Evolutionary conservation across 2,113 vertebrate species (phyloP).

Genomic region (Rafetus swinhoei): DNA sequence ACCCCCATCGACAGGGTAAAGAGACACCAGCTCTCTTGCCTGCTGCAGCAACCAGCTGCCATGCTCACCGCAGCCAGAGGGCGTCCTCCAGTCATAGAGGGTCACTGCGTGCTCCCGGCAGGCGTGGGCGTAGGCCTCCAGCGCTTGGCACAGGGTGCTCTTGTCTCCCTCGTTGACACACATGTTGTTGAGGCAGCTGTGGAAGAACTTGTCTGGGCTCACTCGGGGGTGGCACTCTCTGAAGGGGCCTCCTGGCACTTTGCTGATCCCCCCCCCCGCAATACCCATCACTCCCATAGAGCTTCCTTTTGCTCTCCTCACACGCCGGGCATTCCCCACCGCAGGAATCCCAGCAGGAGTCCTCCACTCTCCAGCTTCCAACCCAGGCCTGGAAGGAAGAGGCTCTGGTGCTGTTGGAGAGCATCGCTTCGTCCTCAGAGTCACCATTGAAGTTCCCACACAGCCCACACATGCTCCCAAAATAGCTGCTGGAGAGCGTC

Average conservation of each 20-base stretch:
- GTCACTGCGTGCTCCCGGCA: slow-evolving; percentile 64
- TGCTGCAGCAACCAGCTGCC: background rate
- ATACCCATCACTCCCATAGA: slow-evolving; percentile 53
- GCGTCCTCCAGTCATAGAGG: slow-evolving; percentile 76
- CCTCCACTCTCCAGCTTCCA: slow-evolving; percentile 71
- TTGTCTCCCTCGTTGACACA: slow-evolving; percentile 69
- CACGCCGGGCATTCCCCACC: slow-evolving; percentile 74
- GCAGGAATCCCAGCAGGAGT: slow-evolving; percentile 83
- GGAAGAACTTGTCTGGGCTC: slow-evolving; percentile 66
- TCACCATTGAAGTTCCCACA: slow-evolving; percentile 82
- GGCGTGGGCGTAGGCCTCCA: slow-evolving; percentile 61
- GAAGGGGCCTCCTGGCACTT: slow-evolving; percentile 71
- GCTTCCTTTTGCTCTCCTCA: slow-evolving; percentile 27
- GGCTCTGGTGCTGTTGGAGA: background rate
- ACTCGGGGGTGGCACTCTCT: slow-evolving; percentile 66
- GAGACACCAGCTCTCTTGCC: background rate
- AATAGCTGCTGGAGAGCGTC: slow-evolving; percentile 80
- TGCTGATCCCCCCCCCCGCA: slow-evolving; percentile 75
- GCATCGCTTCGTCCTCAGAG: slow-evolving; percentile 46
- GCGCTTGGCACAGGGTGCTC: slow-evolving; percentile 73
- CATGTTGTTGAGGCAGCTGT: slow-evolving; percentile 78
- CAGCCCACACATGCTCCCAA: slow-evolving; percentile 70
- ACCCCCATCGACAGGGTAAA: too few relatives aligned
- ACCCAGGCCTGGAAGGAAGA: slow-evolving; percentile 73
- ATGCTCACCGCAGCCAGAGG: slow-evolving; percentile 77